These are phyloP conservation scores for Harpagoxenus sublaevis DNA, from an alignment of 2,888 invertebrate species.

Conservation along the genomic window DNA sequence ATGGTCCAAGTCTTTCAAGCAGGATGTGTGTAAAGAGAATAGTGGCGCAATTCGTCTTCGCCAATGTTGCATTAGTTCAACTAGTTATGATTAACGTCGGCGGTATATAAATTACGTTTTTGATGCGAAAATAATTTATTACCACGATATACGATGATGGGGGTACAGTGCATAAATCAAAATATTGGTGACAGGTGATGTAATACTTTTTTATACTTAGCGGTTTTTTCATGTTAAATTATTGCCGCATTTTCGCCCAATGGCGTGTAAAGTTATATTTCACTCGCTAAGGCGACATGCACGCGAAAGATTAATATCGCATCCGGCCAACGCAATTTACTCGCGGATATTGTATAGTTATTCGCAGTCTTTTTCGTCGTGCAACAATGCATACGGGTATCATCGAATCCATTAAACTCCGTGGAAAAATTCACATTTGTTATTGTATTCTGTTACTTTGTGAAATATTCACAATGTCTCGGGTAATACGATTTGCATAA, in stretches of 20 bases:
- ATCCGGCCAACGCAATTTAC: constrained; percentile 38
- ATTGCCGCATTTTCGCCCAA: constrained; percentile 29
- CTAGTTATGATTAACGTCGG: constrained; percentile 47
- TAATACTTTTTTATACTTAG: constrained; percentile 40
- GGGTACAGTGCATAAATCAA: constrained; percentile 40
- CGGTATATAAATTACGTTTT: constrained; percentile 23
- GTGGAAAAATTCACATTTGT: constrained; percentile 57
- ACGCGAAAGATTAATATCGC: constrained; percentile 48
- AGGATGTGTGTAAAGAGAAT: neutral
- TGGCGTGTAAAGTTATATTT: constrained; percentile 52
- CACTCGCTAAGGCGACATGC: constrained; percentile 37
- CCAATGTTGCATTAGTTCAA: constrained; percentile 32
- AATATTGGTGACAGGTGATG: constrained; percentile 37
- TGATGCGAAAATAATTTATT: constrained; percentile 43
- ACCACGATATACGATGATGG: constrained; percentile 8
- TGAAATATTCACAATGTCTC: constrained; percentile 77
- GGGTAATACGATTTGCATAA: constrained; percentile 81
- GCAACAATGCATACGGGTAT: constrained; percentile 30
- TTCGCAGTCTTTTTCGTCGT: constrained; percentile 51
- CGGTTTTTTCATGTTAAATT: constrained; percentile 41
- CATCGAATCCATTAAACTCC: constrained; percentile 46
- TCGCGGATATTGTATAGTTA: constrained; percentile 39
- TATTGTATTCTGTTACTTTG: constrained; percentile 70
- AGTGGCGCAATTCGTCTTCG: constrained; percentile 19
- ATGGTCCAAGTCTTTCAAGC: neutral